Evolutionary conservation across 1,140 invertebrate species (phyloP), one percentile per base, ranked within the genome.

Genomic region (Neodiprion virginianus): DNA sequence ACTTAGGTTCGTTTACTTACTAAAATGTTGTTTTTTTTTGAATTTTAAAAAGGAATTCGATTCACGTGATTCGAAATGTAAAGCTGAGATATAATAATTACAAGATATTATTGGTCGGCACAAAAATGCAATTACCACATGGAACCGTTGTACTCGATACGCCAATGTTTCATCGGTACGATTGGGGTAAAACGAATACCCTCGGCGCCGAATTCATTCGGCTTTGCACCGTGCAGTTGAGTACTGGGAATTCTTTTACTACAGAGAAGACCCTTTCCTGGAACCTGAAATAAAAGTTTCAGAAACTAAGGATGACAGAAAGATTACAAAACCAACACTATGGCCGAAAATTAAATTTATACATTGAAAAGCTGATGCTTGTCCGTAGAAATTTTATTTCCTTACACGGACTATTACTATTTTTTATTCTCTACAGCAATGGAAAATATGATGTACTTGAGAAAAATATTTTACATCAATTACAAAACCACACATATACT

Each of bases 151-250:
- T 91, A 94, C 3, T 86, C 79, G 0, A 94, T 76, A 68, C 86
- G 89, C 93, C 93, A 95, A 74, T 86, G 89, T 77, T 90, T 89
- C 93, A 94, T 94, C 2, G 93, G 91, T 77, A 90, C 89, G 0
- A 93, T 82, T 0, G 91, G 90, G 23, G 88, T 88, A 12, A 93
- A 88, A 40, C 83, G 85, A n/a, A 94, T 85, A 0, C 93, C 93
- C 79, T 92, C 93, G 9, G 92, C 92, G 14, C 90, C 90, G 82
- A 90, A 94, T 72, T 88, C 84, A 9, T 90, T 88, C 8, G 89
- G 87, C 1, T 87, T 80, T 14, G 85, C 90, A 5, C 91, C 92
- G 76, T 90, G 89, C 9, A 94, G 80, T 2, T 90, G 88, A 0
- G 93, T 93, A 77, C 94, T 92, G 0, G 94, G 93, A 68, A 93